These are phyloP conservation scores for Caenorhabditis uteleia DNA, from an alignment of 2,888 invertebrate species.

Conservation along the genomic window DNA sequence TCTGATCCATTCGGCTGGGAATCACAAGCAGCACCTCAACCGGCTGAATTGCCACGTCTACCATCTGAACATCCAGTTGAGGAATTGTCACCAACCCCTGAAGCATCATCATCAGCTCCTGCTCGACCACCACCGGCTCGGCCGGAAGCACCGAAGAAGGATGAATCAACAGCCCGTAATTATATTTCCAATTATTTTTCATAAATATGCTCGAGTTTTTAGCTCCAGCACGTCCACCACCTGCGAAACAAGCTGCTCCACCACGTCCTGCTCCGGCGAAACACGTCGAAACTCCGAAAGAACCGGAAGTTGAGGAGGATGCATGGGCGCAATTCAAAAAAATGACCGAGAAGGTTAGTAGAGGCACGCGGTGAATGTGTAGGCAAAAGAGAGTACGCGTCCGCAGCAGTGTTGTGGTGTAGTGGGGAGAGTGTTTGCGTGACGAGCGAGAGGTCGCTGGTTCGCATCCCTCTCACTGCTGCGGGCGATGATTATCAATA, in stretches of 20 bases:
- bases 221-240: conserved; percentile 47
- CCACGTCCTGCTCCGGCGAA: conserved; percentile 41
- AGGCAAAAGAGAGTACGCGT: background rate
- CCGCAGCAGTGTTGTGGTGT: conserved; percentile 7
- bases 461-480: conserved; percentile 10
- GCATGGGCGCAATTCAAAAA: conserved; percentile 67
- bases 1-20: conserved; percentile 65
- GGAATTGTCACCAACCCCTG: conserved; percentile 14
- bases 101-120: conserved; percentile 21
- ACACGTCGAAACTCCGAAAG: conserved; percentile 25
- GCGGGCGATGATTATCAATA: conserved; percentile 38
- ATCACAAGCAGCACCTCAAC: conserved; percentile 6
- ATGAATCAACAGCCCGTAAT: background rate
- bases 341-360: conserved; percentile 64
- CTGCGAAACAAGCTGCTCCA: conserved; percentile 49
- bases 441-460: conserved; percentile 1
- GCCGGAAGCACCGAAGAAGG: conserved; percentile 40
- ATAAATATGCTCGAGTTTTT: background rate
- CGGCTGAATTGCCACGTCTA: background rate
- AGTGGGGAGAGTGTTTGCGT: conserved; percentile 14
- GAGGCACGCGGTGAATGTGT: background rate
- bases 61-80: conserved; percentile 2
- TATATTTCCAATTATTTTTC: background rate
- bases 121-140: conserved; percentile 42
- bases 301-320: conserved; percentile 63